These are phyloP conservation scores for Ramphastos sulfuratus DNA, from an alignment of 2,113 vertebrate genomes.

Conservation along the genomic window DNA sequence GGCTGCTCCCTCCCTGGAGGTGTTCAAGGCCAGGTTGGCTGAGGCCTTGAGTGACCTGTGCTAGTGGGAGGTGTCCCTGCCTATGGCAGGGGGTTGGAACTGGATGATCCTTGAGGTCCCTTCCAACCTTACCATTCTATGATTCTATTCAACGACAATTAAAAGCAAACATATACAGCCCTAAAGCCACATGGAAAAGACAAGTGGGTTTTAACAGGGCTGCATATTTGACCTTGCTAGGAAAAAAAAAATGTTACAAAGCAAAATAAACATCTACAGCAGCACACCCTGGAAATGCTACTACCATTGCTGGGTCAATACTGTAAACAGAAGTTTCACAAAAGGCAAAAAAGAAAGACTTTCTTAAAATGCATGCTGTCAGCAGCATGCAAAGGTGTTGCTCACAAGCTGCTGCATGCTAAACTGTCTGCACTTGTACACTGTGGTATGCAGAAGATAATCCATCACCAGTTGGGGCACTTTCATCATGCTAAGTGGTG, in stretches of 20 bases:
- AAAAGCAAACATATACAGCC: neutral
- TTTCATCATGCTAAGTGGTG: fast-evolving
- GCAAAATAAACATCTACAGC: neutral
- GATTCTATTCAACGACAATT: too few species aligned
- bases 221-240: neutral
- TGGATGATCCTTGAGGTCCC: too few species aligned
- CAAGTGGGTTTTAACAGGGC: neutral
- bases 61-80: too few species aligned
- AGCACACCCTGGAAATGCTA: neutral
- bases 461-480: neutral
- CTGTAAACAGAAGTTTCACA: neutral
- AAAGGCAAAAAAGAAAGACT: neutral
- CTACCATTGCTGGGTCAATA: neutral
- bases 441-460: neutral
- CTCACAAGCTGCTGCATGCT: neutral
- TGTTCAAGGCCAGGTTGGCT: too few species aligned
- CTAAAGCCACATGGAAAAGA: neutral
- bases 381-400: neutral
- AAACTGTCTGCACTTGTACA: neutral
- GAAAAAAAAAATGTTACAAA: neutral
- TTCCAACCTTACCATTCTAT: too few species aligned
- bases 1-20: too few species aligned
- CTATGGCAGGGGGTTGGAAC: too few species aligned
- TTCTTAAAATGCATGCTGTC: neutral
- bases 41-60: too few species aligned